Percentiles rank a stretch among this genome's conserved stretches.
These are phyloP conservation scores for Carettochelys insculpta DNA, from an alignment of 2,113 vertebrate species.

Conservation along the genomic window DNA sequence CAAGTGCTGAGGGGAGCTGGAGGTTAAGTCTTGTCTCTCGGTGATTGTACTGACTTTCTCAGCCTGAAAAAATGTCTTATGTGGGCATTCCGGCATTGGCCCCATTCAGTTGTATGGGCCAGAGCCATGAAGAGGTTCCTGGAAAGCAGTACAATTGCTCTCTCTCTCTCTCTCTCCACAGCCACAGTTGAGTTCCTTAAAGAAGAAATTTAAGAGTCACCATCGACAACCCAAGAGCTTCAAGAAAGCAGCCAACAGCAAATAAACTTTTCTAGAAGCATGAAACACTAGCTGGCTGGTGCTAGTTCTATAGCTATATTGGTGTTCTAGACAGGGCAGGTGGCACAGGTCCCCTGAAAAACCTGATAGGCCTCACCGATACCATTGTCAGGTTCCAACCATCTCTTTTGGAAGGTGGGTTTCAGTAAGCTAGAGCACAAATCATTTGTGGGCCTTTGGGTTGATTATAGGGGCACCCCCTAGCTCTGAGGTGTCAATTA, in stretches of 20 bases:
- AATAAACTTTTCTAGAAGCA: conserved; percentile 12
- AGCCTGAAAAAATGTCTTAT: neutral
- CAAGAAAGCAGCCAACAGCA: conserved; percentile 9
- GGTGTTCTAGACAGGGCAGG: neutral
- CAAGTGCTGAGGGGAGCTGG: neutral
- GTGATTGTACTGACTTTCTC: neutral
- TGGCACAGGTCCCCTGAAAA: neutral
- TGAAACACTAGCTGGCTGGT: neutral
- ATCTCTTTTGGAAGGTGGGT: neutral
- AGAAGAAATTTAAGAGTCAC: conserved; percentile 67
- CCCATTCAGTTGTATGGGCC: neutral
- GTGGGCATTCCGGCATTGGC: neutral
- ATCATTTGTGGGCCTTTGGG: neutral
- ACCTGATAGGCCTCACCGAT: neutral
- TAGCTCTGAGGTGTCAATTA: neutral
- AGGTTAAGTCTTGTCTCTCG: neutral
- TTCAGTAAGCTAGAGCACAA: neutral
- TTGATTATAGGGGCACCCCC: neutral
- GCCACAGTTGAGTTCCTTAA: conserved; percentile 58
- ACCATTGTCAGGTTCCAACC: neutral
- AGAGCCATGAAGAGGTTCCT: neutral
- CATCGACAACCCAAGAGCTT: conserved; percentile 54
- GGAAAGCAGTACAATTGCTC: neutral
- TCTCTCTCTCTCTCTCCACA: conserved; percentile 13
- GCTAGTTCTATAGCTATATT: neutral